Evolutionary conservation across 2,888 invertebrate species (phyloP).

Genomic region (Erannis defoliaria): DNA sequence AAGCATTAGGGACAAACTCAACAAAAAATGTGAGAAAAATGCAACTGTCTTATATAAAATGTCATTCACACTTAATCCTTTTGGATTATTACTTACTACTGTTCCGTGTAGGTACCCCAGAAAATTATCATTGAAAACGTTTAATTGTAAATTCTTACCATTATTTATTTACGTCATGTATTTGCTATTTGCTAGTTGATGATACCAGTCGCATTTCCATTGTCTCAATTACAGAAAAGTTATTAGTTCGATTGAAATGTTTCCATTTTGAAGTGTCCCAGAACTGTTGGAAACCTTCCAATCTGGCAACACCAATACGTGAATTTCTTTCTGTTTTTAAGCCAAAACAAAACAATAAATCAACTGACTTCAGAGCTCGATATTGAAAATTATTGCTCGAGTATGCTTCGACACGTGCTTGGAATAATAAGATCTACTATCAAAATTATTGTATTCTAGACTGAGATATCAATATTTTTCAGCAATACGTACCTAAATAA

Average conservation of each 20-base stretch:
- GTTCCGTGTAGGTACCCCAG: too few species aligned
- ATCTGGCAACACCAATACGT: constrained; percentile 22
- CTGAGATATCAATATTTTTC: neutral
- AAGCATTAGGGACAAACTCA: too few species aligned
- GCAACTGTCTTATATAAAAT: too few species aligned
- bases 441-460: neutral
- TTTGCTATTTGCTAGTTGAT: too few species aligned
- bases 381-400: constrained; percentile 24
- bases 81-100: too few species aligned
- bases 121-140: too few species aligned
- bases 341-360: constrained; percentile 35
- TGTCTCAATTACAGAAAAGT: too few species aligned
- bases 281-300: constrained; percentile 11
- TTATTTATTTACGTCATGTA: too few species aligned
- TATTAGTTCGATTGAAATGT: neutral
- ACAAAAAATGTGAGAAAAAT: too few species aligned
- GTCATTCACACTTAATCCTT: too few species aligned
- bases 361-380: constrained; percentile 13
- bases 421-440: neutral
- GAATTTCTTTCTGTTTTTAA: constrained; percentile 35
- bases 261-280: neutral
- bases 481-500: neutral
- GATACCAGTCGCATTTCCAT: too few species aligned
- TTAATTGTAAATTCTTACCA: too few species aligned
- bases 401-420: constrained; percentile 15